Evolutionary conservation across 2,113 vertebrate genomes (phyloP), one percentile per base, ranked within the genome.

Genomic region (Brachyistius frenatus): DNA sequence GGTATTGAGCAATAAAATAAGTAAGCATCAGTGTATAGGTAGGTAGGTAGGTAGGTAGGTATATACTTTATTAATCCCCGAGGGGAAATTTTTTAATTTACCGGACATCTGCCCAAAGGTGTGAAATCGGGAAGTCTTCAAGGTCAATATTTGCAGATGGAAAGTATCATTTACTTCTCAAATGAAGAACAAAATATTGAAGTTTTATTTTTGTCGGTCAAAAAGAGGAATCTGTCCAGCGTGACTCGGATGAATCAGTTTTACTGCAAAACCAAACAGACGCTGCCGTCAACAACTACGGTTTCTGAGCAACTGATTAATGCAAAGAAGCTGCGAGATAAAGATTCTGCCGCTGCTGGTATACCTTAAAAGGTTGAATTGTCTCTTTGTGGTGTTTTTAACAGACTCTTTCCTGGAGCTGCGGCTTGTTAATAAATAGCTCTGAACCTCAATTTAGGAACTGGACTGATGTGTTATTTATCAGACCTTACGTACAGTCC

Each of bases 71-170:
- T n/a, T n/a, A n/a, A n/a, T n/a, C n/a, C n/a, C n/a, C n/a, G n/a
- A n/a, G n/a, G n/a, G n/a, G n/a, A n/a, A n/a, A n/a, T n/a, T n/a
- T n/a, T n/a, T n/a, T n/a, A n/a, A n/a, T n/a, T n/a, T n/a, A 71
- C 66, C 5, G 41, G 57, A 83, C 78, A 63, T 41, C 71, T 80
- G 60, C 53, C 7, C 37, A 70, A 0, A 67, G 54, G 73, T 83
- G 58, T 61, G 31, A 23, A 9, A 58, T 16, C 4, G 60, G 50
- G 33, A 71, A n/a, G 31, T 35, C 1, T 5, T 44, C 2, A 14
- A 7, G 67, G 47, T 73, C n/a, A 69, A 15, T 49, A 14, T 16
- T 31, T 15, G n/a, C 35, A 61, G 23, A 60, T 23, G 16, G 49
- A 71, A 80, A 33, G 14, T 7, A 5, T 30, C 32, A 13, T 32